Evolutionary conservation across 2,797 vertebrate genomes (phyloP).

Genomic region (Emydoidea blandingii): DNA sequence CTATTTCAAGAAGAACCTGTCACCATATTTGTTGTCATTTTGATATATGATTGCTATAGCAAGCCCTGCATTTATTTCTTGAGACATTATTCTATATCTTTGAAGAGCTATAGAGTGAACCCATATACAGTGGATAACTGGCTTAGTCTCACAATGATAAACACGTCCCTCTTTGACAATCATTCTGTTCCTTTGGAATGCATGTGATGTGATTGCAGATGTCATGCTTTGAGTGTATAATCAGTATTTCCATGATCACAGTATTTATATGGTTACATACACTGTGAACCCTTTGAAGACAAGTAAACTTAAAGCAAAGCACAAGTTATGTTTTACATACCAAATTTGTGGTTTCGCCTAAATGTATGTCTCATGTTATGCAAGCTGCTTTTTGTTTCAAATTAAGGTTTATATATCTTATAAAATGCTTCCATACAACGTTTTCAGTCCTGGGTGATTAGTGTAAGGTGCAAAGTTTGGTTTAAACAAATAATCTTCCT

Average conservation of each 20-base stretch:
- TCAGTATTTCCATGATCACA: neutral
- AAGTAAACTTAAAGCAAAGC: neutral
- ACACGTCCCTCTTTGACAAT: neutral
- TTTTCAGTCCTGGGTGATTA: neutral
- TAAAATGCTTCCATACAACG: neutral
- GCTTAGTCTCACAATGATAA: neutral
- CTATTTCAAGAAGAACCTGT: slow-evolving; percentile 1
- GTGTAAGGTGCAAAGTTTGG: neutral
- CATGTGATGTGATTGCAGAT: slow-evolving; percentile 23
- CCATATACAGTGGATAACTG: neutral
- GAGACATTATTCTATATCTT: neutral
- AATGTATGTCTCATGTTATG: neutral
- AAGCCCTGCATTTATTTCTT: neutral
- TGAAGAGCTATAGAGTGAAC: neutral
- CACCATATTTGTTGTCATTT: neutral
- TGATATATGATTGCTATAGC: slow-evolving; percentile 6
- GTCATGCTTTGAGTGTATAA: neutral
- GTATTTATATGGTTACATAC: neutral
- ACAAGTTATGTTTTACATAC: slow-evolving; percentile 11
- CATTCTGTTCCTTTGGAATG: neutral
- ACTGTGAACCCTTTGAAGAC: neutral
- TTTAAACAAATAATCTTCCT: slow-evolving; percentile 19
- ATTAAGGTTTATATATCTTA: neutral
- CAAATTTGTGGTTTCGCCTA: neutral
- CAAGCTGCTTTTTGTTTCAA: neutral